These are phyloP conservation scores for Theocolax elegans DNA, from an alignment of 1,140 invertebrate genomes.

Conservation along the genomic window DNA sequence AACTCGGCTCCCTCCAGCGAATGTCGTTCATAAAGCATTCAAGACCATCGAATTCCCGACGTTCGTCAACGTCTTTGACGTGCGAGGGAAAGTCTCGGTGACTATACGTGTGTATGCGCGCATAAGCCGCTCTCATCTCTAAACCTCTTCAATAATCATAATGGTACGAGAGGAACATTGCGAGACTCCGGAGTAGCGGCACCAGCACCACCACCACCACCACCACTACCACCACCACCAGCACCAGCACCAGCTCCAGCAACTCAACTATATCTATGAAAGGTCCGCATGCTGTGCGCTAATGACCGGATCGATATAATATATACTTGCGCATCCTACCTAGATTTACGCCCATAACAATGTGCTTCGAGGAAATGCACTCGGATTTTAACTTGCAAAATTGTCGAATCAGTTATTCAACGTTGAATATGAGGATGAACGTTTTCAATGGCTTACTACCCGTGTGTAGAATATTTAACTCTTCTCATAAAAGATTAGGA, in stretches of 20 bases:
- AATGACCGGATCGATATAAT: constrained; percentile 22
- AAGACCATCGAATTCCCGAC: neutral
- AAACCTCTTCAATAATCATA: constrained; percentile 27
- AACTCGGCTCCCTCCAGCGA: neutral
- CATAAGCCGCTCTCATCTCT: no score
- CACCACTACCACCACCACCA: no score
- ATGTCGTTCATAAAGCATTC: neutral
- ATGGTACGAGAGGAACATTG: neutral
- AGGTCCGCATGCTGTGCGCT: neutral
- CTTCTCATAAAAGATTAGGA: no score
- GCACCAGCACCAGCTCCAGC: neutral
- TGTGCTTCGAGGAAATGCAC: no score
- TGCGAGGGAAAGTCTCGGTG: neutral
- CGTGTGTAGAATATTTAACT: no score
- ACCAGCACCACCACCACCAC: no score
- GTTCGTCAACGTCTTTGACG: neutral
- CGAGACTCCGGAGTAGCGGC: neutral
- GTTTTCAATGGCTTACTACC: no score
- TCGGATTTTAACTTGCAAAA: no score
- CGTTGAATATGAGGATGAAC: no score
- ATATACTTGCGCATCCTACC: no score
- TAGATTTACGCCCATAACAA: no score
- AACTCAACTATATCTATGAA: neutral
- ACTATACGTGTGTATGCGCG: neutral
- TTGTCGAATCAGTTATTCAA: no score